These are phyloP conservation scores for Ellobius talpinus DNA, from an alignment of 2,113 vertebrate genomes.

Conservation along the genomic window DNA sequence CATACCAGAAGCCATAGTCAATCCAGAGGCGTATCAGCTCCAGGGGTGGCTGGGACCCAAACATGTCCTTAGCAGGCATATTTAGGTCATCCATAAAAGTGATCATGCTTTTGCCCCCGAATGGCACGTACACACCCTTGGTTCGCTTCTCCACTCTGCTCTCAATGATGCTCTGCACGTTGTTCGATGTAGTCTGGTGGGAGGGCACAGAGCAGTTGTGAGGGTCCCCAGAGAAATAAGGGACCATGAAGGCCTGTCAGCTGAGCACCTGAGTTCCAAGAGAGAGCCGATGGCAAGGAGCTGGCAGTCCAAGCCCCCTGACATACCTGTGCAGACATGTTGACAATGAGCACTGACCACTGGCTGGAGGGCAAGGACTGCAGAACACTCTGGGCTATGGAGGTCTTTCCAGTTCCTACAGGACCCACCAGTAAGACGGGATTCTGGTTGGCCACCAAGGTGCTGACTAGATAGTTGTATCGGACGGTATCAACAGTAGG, in stretches of 20 bases:
- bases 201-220: not conserved
- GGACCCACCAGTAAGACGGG: conserved; percentile 92
- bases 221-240: not conserved
- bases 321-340: conserved; percentile 94
- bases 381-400: conserved; percentile 91
- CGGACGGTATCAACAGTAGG: conserved; percentile 93
- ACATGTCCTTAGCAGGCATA: conserved; percentile 92
- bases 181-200: conserved; percentile 91
- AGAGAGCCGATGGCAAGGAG: not conserved
- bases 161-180: conserved; percentile 92
- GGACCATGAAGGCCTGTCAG: not conserved
- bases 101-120: conserved; percentile 91
- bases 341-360: conserved; percentile 91
- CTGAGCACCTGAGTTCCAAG: not conserved
- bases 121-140: conserved; percentile 91
- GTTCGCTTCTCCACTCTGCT: conserved; percentile 92
- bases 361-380: conserved; percentile 88
- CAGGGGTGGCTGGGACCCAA: conserved; percentile 93
- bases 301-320: not conserved
- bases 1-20: conserved; percentile 95
- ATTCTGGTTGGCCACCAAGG: conserved; percentile 88
- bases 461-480: conserved; percentile 91
- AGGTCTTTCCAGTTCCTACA: conserved; percentile 94
- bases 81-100: conserved; percentile 94
- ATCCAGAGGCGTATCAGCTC: conserved; percentile 94